These are phyloP conservation scores for Tetanocera ferruginea DNA, from an alignment of 2,888 invertebrate genomes.

Conservation along the genomic window DNA sequence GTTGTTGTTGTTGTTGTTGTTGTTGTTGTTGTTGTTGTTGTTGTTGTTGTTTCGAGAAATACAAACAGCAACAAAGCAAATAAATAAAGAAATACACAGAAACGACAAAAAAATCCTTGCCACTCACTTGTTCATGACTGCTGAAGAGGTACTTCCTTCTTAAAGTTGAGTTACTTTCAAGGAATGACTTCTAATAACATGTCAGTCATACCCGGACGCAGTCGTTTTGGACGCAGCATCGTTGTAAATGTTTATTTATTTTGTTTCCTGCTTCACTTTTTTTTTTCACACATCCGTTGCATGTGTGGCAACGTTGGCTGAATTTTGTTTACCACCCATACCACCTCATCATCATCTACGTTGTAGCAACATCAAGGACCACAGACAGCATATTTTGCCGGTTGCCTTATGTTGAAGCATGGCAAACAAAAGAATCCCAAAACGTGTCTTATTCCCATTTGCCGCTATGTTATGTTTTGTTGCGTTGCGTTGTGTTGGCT, in stretches of 20 bases:
- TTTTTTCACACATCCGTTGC: neutral
- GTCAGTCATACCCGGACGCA: neutral
- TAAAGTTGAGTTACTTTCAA: conserved; percentile 13
- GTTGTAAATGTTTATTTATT: neutral
- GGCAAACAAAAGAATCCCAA: conserved; percentile 35
- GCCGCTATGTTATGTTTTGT: conserved; percentile 41
- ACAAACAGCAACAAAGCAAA: neutral
- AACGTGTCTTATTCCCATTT: conserved; percentile 56
- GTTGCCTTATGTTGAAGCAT: neutral
- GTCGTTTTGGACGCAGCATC: too few relatives aligned
- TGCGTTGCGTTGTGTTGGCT: too few relatives aligned
- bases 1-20: conserved; percentile 37
- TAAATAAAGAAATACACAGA: neutral
- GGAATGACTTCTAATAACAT: conserved; percentile 7
- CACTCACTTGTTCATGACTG: conserved; percentile 37
- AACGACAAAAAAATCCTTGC: conserved; percentile 19
- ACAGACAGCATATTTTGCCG: neutral
- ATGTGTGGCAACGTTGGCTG: neutral
- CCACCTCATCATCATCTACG: neutral
- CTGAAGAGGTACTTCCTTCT: conserved; percentile 7
- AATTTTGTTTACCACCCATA: neutral
- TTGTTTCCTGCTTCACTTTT: neutral
- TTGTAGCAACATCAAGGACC: neutral
- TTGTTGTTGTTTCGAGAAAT: conserved; percentile 47
- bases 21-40: neutral